phyloP scores from a whole-genome alignment of 1,140 invertebrate species.

The Phymastichus coffea region DNA sequence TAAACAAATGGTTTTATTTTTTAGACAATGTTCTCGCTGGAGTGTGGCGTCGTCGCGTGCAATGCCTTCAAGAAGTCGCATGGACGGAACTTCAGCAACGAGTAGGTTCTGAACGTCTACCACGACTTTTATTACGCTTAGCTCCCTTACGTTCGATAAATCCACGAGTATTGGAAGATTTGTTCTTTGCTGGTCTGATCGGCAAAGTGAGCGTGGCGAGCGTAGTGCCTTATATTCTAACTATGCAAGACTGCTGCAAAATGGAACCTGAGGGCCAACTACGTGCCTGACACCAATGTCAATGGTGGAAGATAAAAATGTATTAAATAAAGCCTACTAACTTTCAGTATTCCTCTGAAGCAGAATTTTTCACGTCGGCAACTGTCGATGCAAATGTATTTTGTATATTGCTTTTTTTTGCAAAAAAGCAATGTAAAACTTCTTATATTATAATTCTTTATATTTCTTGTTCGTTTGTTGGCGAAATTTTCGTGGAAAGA shows the following conservation, averaged over 20 bases:
- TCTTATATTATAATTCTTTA: too few species aligned
- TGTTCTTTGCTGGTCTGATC: constrained; percentile 89
- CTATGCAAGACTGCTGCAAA: constrained; percentile 65
- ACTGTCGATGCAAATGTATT: constrained; percentile 10
- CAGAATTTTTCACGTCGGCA: constrained; percentile 7
- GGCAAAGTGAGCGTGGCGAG: constrained; percentile 91
- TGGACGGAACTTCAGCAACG: constrained; percentile 69
- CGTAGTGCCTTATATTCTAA: constrained; percentile 88
- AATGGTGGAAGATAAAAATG: too few species aligned
- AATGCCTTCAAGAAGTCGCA: constrained; percentile 72
- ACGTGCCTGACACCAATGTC: not conserved
- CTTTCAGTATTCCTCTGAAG: constrained; percentile 20
- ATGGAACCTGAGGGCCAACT: constrained; percentile 47
- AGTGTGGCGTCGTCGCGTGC: constrained; percentile 57
- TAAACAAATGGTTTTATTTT: constrained; percentile 24
- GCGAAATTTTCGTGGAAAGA: too few species aligned
- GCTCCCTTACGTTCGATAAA: constrained; percentile 77
- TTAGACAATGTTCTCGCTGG: constrained; percentile 51
- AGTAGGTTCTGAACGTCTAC: constrained; percentile 63
- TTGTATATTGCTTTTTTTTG: constrained; percentile 8
- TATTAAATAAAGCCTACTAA: too few species aligned
- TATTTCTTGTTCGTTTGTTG: too few species aligned
- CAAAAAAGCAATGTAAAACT: constrained; percentile 15
- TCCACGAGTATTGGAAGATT: constrained; percentile 80
- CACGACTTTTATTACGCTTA: constrained; percentile 72